These are phyloP conservation scores for Calameuta filiformis DNA, from an alignment of 2,888 invertebrate species.

Conservation along the genomic window DNA sequence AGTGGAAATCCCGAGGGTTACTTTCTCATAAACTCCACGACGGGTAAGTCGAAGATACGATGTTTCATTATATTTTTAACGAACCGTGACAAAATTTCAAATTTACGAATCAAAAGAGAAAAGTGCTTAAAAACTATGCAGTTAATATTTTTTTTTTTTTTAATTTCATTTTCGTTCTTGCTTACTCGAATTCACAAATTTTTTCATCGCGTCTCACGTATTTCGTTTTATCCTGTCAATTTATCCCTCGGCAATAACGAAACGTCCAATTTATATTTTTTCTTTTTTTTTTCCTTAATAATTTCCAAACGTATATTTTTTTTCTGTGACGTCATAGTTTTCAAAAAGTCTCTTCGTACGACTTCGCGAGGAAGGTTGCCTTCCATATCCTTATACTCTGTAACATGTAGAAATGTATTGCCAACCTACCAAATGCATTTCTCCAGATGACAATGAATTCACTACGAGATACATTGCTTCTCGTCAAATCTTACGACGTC, in stretches of 20 bases:
- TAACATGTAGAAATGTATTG: not conserved
- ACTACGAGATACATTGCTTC: not conserved
- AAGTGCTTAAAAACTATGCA: not conserved
- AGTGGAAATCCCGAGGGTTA: conserved; percentile 93
- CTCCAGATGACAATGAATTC: not conserved
- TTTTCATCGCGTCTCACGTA: not conserved
- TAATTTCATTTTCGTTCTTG: not conserved
- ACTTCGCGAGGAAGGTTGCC: no score
- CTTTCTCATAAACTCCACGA: conserved; percentile 85
- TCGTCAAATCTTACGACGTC: not conserved
- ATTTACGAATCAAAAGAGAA: not conserved
- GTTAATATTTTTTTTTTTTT: not conserved
- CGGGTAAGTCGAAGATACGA: conserved; percentile 73
- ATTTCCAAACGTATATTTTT: no score
- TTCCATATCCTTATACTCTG: not conserved
- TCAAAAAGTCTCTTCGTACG: not conserved
- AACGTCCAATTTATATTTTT: no score
- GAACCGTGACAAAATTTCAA: not conserved
- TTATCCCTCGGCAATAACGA: not conserved
- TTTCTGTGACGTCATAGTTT: not conserved
- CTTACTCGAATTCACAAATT: not conserved
- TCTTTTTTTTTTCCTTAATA: not conserved
- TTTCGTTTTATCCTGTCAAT: not conserved
- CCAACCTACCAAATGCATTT: not conserved
- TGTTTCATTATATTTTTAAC: not conserved